phyloP scores from a whole-genome alignment of 2,888 invertebrate species.

The Eupithecia subumbrata region DNA sequence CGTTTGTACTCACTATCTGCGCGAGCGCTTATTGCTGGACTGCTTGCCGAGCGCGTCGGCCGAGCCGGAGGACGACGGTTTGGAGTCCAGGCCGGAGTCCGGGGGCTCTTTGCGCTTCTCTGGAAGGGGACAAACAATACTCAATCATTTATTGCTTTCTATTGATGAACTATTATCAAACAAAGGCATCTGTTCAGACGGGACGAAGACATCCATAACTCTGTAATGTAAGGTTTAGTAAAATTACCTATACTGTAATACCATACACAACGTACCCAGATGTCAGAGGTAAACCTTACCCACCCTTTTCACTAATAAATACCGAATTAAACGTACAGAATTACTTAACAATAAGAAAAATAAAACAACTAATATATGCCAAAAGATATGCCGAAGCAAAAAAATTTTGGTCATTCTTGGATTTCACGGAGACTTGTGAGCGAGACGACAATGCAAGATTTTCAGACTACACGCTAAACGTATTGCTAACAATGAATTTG shows the following conservation, averaged over 20 bases:
- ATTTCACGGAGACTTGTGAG: neutral
- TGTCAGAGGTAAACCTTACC: neutral
- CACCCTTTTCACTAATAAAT: neutral
- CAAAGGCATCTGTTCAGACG: neutral
- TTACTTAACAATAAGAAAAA: neutral
- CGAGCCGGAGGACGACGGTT: constrained; percentile 79
- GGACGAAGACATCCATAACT: neutral
- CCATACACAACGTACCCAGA: neutral
- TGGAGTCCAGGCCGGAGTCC: constrained; percentile 84
- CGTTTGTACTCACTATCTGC: constrained; percentile 88
- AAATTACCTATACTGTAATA: neutral
- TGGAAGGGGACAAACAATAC: constrained; percentile 53
- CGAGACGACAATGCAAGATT: neutral
- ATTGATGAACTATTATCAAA: neutral
- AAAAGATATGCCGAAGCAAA: neutral
- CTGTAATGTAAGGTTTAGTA: no score
- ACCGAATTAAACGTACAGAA: neutral
- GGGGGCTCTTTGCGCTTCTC: constrained; percentile 94
- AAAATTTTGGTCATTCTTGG: neutral
- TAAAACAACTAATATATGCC: neutral
- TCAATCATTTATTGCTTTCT: no score
- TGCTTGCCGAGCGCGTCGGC: constrained; percentile 66
- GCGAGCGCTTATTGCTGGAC: constrained; percentile 85
- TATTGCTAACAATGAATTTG: neutral
- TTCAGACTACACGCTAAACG: neutral